These are phyloP conservation scores for Rhyacichthys aspro DNA, from an alignment of 2,797 vertebrate species.

Conservation along the genomic window DNA sequence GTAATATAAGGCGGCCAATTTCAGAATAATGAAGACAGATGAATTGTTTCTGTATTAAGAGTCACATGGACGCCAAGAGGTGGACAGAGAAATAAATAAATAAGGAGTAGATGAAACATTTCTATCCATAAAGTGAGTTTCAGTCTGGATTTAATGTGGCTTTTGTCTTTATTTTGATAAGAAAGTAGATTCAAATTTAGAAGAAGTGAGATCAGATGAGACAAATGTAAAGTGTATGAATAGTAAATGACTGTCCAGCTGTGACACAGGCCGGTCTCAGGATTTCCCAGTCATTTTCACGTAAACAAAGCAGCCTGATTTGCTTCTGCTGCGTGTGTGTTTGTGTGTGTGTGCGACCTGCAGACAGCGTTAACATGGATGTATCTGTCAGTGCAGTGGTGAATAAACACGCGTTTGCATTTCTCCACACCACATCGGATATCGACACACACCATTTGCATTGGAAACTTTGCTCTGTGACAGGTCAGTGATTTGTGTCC, in stretches of 20 bases:
- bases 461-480: slow-evolving; percentile 51
- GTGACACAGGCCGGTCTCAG: background rate
- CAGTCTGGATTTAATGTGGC: too few species aligned
- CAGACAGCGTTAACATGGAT: slow-evolving; percentile 18
- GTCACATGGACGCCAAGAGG: background rate
- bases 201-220: background rate
- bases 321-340: slow-evolving; percentile 44
- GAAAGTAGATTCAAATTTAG: too few species aligned
- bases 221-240: background rate
- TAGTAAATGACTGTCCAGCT: background rate
- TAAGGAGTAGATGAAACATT: too few species aligned
- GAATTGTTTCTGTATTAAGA: background rate
- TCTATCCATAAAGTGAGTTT: too few species aligned
- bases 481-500: slow-evolving; percentile 17
- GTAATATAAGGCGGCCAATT: background rate
- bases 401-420: slow-evolving; percentile 65
- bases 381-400: slow-evolving; percentile 9
- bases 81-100: background rate
- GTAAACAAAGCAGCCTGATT: slow-evolving; percentile 63
- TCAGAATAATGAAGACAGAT: slow-evolving; percentile 1
- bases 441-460: slow-evolving; percentile 58
- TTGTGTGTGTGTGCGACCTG: slow-evolving; percentile 6
- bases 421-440: slow-evolving; percentile 26
- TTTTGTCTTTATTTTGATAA: too few species aligned
- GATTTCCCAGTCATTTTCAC: slow-evolving; percentile 37